A percentile compares a stretch with the other conserved stretches of the same genome.
Evolutionary conservation across 2,797 vertebrate species (phyloP).

Genomic region (Melopsittacus undulatus): DNA sequence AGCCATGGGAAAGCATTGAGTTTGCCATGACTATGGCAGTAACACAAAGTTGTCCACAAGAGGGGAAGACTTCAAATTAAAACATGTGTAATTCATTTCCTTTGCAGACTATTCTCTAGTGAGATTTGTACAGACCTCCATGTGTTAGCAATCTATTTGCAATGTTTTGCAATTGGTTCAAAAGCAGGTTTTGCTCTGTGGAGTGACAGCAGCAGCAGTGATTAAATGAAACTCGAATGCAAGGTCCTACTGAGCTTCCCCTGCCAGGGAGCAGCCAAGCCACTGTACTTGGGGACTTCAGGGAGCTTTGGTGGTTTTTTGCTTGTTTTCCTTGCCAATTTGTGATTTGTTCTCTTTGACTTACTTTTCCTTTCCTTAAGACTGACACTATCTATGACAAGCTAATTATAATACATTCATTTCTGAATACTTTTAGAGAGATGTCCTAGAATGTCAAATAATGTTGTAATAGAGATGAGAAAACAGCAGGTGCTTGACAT

Average conservation of each 20-base stretch:
- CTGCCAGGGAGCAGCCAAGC: background rate
- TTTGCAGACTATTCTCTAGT: background rate
- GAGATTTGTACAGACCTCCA: background rate
- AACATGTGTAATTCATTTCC: constrained; percentile 33
- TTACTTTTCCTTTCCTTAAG: constrained; percentile 45
- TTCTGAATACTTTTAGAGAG: constrained; percentile 66
- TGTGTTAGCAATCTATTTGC: background rate
- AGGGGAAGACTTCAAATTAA: constrained; percentile 18
- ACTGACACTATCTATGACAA: constrained; percentile 30
- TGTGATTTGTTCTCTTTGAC: constrained; percentile 33
- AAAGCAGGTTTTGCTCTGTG: background rate
- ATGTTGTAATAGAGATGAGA: constrained; percentile 60
- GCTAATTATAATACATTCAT: constrained; percentile 61
- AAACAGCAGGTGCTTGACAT: constrained; percentile 65
- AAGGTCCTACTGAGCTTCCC: background rate
- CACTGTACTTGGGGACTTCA: background rate
- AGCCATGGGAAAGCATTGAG: background rate
- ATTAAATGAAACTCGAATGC: constrained; percentile 18
- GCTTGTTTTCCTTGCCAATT: background rate
- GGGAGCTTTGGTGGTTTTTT: background rate
- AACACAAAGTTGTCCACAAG: background rate
- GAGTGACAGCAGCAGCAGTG: background rate
- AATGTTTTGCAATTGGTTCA: background rate
- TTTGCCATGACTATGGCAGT: background rate
- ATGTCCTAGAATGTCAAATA: constrained; percentile 61